Conservation (phyloP, 2,113 vertebrate species). For the Bufo gargarizans region DNA sequence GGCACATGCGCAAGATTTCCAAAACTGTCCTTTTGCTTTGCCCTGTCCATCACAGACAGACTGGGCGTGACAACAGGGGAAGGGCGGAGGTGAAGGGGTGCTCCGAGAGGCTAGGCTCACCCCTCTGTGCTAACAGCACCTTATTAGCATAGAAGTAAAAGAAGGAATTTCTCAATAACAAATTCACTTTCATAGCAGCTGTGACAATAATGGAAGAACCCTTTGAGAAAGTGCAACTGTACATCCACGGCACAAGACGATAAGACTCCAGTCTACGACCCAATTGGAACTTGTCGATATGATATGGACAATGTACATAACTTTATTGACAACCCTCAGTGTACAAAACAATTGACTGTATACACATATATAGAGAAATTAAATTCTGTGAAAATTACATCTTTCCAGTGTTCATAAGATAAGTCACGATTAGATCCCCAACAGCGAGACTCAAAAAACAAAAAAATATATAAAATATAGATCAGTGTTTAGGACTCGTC, state of each 20-base stretch:
- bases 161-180: too few species aligned
- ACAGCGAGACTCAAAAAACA: background rate
- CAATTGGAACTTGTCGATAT: background rate
- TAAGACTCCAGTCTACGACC: background rate
- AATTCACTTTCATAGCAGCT: background rate
- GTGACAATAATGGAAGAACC: background rate
- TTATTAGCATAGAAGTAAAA: too few species aligned
- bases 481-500: slow-evolving; percentile 3
- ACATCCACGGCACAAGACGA: background rate
- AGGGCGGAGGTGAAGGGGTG: too few species aligned
- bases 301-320: slow-evolving; percentile 20
- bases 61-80: too few species aligned
- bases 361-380: slow-evolving; percentile 9
- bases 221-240: background rate
- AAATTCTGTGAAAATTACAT: slow-evolving; percentile 34
- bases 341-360: slow-evolving; percentile 40
- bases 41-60: too few species aligned
- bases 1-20: too few species aligned
- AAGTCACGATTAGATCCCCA: background rate
- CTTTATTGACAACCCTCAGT: slow-evolving; percentile 45
- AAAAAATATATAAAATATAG: background rate
- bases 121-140: too few species aligned
- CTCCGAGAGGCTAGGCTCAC: too few species aligned
- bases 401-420: slow-evolving; percentile 47
- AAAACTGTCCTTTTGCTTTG: too few species aligned